phyloP scores from a whole-genome alignment of 2,113 vertebrate species.

The Dinomys branickii region DNA sequence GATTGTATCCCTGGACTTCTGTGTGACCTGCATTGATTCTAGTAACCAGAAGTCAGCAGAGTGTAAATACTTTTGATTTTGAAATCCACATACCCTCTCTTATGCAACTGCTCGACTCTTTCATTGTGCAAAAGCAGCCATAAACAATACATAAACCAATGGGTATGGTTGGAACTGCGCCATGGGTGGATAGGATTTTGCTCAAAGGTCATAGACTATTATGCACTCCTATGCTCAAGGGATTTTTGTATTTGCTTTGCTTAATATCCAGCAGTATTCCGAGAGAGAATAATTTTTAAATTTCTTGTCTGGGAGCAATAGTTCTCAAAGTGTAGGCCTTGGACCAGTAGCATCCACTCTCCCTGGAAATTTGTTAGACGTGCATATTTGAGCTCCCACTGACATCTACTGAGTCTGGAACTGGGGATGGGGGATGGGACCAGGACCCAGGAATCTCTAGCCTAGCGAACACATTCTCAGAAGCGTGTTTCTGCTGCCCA shows the following conservation, averaged over 20 bases:
- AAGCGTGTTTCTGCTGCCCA: background rate
- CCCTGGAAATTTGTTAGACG: background rate
- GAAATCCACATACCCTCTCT: background rate
- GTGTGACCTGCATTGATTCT: background rate
- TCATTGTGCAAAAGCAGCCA: background rate
- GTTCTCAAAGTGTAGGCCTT: background rate
- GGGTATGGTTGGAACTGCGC: background rate
- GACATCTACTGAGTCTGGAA: background rate
- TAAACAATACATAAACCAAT: background rate
- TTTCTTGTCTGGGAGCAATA: background rate
- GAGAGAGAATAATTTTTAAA: background rate
- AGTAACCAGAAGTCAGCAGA: background rate
- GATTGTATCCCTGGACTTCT: background rate
- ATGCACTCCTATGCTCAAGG: background rate
- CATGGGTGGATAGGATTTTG: background rate
- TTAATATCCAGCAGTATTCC: background rate
- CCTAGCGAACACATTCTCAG: background rate
- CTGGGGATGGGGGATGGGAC: background rate
- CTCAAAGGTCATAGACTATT: background rate
- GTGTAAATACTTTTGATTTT: background rate
- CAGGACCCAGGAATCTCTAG: background rate
- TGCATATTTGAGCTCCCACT: background rate
- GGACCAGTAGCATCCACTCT: background rate
- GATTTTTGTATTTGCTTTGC: constrained; percentile 50
- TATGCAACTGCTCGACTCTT: background rate